Percentiles rank a stretch among this genome's conserved stretches.
phyloP scores from a whole-genome alignment of 2,888 invertebrate genomes.

The Tenthredo amoena region DNA sequence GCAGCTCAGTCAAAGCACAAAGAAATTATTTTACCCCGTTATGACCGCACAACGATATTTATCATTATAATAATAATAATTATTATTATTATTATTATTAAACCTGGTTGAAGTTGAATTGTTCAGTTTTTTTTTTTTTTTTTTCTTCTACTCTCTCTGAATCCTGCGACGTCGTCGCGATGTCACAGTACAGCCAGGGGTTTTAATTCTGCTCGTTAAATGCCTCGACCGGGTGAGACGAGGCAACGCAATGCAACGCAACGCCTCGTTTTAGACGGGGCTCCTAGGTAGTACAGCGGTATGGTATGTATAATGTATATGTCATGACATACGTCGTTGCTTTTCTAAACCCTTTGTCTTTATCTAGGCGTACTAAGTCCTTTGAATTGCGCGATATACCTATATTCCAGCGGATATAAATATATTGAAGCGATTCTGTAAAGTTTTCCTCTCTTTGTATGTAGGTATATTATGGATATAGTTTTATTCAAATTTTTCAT shows the following conservation, averaged over 20 bases:
- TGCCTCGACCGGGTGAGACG: background rate
- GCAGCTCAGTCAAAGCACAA: background rate
- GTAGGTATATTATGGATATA: background rate
- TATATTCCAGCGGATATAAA: no score
- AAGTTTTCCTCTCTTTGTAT: background rate
- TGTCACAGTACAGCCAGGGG: background rate
- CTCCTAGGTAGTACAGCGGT: background rate
- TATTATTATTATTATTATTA: background rate
- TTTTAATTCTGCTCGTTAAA: slow-evolving; percentile 42
- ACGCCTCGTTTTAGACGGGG: slow-evolving; percentile 13
- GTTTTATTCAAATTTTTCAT: slow-evolving; percentile 5
- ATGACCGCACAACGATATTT: background rate
- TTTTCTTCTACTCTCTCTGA: background rate
- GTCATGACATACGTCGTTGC: background rate
- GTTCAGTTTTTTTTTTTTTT: background rate
- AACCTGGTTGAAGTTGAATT: background rate
- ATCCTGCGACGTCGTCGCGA: background rate
- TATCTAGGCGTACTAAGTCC: background rate
- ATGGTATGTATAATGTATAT: background rate
- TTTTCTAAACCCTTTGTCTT: slow-evolving; percentile 40
- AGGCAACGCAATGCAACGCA: background rate
- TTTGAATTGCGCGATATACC: slow-evolving; percentile 34
- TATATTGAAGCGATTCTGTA: slow-evolving; percentile 16
- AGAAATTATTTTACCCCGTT: background rate
- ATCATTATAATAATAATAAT: background rate